phyloP scores from a whole-genome alignment of 2,797 vertebrate species.

The Acrocephalus scirpaceus region DNA sequence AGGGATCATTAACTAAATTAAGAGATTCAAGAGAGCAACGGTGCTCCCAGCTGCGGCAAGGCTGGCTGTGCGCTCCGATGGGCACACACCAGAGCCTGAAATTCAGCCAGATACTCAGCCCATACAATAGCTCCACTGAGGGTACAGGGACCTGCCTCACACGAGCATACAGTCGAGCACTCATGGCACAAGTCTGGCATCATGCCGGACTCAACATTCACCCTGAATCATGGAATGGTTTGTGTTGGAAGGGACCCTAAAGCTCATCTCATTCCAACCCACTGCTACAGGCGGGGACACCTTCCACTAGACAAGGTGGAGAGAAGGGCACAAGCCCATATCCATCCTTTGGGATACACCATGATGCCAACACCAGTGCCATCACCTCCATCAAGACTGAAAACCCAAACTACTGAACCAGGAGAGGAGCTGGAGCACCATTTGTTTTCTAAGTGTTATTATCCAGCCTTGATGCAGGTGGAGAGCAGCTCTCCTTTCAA shows the following conservation, averaged over 20 bases:
- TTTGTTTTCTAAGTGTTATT: not conserved
- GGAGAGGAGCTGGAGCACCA: not conserved
- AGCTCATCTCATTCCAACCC: not conserved
- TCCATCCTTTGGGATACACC: not conserved
- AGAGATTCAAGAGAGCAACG: conserved; percentile 1
- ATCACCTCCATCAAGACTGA: not conserved
- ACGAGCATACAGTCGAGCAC: fast-evolving
- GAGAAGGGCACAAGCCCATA: fast-evolving
- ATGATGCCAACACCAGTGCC: fast-evolving
- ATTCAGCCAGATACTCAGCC: not conserved
- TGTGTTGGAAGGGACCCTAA: not conserved
- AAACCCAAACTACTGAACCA: not conserved
- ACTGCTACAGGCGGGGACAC: not conserved
- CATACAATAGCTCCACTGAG: fast-evolving
- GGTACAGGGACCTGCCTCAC: fast-evolving
- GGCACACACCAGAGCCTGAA: not conserved
- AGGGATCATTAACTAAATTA: conserved; percentile 53
- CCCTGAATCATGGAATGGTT: not conserved
- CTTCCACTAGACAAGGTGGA: not conserved
- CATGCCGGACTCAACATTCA: fast-evolving
- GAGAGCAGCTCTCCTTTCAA: not conserved
- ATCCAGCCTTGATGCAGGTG: not conserved
- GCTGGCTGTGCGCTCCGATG: fast-evolving
- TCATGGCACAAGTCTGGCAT: fast-evolving
- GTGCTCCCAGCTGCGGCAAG: not conserved